phyloP scores from a whole-genome alignment of 2,888 invertebrate species.

The Tiliacea citrago region DNA sequence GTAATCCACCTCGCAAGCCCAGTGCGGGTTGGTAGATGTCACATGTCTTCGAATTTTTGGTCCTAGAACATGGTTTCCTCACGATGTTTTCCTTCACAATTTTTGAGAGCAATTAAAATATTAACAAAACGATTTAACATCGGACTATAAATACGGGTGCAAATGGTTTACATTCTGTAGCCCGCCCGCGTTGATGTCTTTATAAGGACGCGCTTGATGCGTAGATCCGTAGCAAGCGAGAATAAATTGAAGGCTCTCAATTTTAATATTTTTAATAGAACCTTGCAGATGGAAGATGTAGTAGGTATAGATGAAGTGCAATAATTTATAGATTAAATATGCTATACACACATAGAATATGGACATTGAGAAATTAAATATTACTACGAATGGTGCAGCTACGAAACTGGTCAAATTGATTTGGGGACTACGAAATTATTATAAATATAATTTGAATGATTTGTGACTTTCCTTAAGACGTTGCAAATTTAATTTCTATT shows the following conservation, averaged over 20 bases:
- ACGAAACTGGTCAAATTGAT: background rate
- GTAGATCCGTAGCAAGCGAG: conserved; percentile 58
- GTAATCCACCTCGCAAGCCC: no score
- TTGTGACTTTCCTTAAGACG: background rate
- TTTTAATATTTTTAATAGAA: conserved; percentile 26
- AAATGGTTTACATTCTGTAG: conserved; percentile 58
- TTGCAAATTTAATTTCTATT: background rate
- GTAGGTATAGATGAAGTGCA: background rate
- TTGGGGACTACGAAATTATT: background rate
- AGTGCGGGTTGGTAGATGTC: no score
- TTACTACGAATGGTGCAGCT: conserved; percentile 3
- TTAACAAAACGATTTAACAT: background rate
- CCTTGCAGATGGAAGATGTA: background rate
- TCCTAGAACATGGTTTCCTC: no score
- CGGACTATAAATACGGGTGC: conserved; percentile 51
- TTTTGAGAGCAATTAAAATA: background rate
- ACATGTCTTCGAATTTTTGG: no score
- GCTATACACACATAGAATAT: background rate
- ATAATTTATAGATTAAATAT: background rate
- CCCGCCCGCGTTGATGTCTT: conserved; percentile 87
- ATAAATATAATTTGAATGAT: background rate
- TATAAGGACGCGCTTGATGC: conserved; percentile 70
- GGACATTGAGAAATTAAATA: background rate
- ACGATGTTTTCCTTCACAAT: no score
- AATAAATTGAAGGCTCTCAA: conserved; percentile 25